Base-by-base conservation (phyloP, 30 jellyfish, hydroid and myxozoan species). In the Turritopsis rubra region DNA sequence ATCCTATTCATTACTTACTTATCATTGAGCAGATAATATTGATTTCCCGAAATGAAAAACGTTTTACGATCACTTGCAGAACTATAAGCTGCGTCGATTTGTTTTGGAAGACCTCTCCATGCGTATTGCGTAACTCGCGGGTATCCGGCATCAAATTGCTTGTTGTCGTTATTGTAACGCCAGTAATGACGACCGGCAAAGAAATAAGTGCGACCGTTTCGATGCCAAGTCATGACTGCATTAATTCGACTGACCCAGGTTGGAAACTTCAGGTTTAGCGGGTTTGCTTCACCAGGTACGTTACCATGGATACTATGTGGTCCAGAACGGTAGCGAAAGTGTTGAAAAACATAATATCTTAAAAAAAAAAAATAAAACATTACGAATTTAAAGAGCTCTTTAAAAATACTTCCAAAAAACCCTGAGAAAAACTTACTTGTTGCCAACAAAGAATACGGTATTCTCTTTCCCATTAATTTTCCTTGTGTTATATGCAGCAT, bases 91-190 rank as follows among this genome's bases (percentile, higher is more conserved):
- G 89, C 91, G 52, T 84, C 70, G 54, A 88, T 31, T 66, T 29
- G 68, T 16, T 85, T 70, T 7, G 96, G 92, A 7, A 88, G 85
- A 0, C 96, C 96, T 28, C 87, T 75, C 96, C 96, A 88, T 1
- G 90, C 96, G 13, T 22, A 27, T 52, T 80, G 74, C 72, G 84
- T 78, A 22, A 17, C 60, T 52, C 85, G 81, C 0, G 96, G 96
- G 72, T 88, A 88, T 23, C 82, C 82, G 24, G 20, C 28, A 53
- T 79, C 85, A 23, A 79, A 21, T 20, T 31, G 18, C 31, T 54
- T 79, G 19, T 25, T 31, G 9, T 29, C 18, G 79, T 18, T 29
- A 21, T 79, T 29, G 25, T 22, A 79, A n/a, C 84, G 31, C 85
- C 85, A 79, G 21, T 79, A 79, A n/a, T 54, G 18, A 7, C 28